Evolutionary conservation across 1,140 invertebrate genomes (phyloP).

Genomic region (Euglossa dilemma): DNA sequence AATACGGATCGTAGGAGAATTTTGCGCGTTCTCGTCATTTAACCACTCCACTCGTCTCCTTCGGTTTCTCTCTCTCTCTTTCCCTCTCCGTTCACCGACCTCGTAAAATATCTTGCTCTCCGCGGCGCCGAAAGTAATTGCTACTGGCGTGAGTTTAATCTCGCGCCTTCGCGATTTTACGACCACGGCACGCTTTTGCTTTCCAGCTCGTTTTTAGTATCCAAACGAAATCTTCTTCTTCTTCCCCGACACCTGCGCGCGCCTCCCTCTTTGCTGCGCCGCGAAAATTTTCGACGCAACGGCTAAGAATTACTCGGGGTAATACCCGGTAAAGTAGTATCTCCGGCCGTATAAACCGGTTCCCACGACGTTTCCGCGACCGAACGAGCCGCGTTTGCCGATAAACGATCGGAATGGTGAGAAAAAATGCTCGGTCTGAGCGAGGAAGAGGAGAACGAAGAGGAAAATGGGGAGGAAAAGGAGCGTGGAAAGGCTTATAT

Average conservation of each 20-base stretch:
- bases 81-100: slow-evolving; percentile 37
- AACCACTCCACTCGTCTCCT: not conserved
- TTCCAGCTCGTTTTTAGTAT: not conserved
- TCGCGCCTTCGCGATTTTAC: slow-evolving; percentile 26
- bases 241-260: no score
- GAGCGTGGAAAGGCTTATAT: slow-evolving; percentile 5
- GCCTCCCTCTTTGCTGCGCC: no score
- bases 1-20: slow-evolving; percentile 1
- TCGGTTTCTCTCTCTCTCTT: no score
- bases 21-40: slow-evolving; percentile 13
- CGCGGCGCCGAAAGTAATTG: slow-evolving; percentile 39
- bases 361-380: no score
- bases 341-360: no score
- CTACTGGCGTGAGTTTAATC: slow-evolving; percentile 23
- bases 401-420: not conserved
- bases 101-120: slow-evolving; percentile 39
- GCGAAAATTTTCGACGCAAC: no score
- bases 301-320: no score
- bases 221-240: no score
- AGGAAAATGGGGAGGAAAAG: no score
- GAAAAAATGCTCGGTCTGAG: not conserved
- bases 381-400: no score
- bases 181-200: slow-evolving; percentile 4
- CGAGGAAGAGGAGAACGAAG: no score
- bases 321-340: no score